Percentiles rank a stretch among this genome's conserved stretches.
These are phyloP conservation scores for Hemithea aestivaria DNA, from an alignment of 2,888 invertebrate genomes.

Conservation along the genomic window DNA sequence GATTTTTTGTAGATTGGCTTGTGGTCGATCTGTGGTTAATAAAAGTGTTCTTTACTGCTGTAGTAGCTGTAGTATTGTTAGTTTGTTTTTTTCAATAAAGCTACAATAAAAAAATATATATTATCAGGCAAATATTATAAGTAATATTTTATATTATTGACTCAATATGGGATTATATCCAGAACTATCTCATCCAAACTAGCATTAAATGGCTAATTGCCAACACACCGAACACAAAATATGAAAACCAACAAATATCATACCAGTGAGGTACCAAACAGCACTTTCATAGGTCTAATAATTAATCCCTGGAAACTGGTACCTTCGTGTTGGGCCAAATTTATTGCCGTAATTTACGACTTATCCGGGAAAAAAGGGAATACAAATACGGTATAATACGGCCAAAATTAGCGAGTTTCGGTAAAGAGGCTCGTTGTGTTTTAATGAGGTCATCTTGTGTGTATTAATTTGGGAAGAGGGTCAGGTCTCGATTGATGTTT, in stretches of 20 bases:
- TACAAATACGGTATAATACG: slow-evolving; percentile 54
- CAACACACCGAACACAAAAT: slow-evolving; percentile 3
- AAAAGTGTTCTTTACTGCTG: too few relatives aligned
- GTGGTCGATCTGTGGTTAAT: too few relatives aligned
- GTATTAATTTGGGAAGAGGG: slow-evolving; percentile 13
- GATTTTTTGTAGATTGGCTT: too few relatives aligned
- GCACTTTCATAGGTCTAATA: slow-evolving; percentile 45
- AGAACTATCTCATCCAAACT: too few relatives aligned
- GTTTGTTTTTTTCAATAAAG: too few relatives aligned
- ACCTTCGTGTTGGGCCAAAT: slow-evolving; percentile 57
- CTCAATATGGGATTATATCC: too few relatives aligned
- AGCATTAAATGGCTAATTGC: slow-evolving; percentile 10
- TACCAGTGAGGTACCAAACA: slow-evolving; percentile 8
- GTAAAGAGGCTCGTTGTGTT: slow-evolving; percentile 14
- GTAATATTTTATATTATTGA: too few relatives aligned
- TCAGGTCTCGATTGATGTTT: not conserved
- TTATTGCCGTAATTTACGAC: slow-evolving; percentile 72
- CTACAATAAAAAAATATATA: too few relatives aligned
- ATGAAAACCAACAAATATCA: slow-evolving; percentile 5
- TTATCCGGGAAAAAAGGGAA: slow-evolving; percentile 61
- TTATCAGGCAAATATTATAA: too few relatives aligned
- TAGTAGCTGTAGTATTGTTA: too few relatives aligned
- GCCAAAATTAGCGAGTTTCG: slow-evolving; percentile 33
- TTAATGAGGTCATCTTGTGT: slow-evolving; percentile 20
- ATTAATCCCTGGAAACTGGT: slow-evolving; percentile 60